Evolutionary conservation across 1,140 invertebrate species (phyloP).

Genomic region (Muscidifurax raptorellus): DNA sequence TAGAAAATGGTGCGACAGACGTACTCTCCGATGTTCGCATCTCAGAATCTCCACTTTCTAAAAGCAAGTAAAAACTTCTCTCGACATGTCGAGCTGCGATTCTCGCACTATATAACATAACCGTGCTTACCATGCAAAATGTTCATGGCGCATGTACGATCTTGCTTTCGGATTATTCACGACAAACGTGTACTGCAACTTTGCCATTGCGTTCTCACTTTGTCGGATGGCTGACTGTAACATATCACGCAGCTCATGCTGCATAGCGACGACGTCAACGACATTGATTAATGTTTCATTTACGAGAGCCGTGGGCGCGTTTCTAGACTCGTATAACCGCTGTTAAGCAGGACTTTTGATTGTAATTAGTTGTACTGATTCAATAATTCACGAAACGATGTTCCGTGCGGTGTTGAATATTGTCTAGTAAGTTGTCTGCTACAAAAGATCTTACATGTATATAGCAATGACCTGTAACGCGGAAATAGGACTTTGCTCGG

Average conservation of each 20-base stretch:
- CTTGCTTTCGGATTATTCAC: background rate
- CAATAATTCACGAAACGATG: no score
- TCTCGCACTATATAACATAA: background rate
- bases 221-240: background rate
- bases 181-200: background rate
- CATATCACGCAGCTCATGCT: background rate
- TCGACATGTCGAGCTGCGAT: background rate
- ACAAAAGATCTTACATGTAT: no score
- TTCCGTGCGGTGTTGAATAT: no score
- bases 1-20: no score
- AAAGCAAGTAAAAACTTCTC: no score
- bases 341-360: background rate
- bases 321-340: background rate
- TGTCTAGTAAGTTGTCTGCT: no score
- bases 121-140: background rate
- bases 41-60: no score
- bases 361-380: background rate
- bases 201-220: background rate
- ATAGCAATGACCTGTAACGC: background rate
- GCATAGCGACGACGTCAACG: background rate
- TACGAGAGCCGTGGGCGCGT: background rate
- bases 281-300: background rate
- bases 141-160: background rate
- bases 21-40: no score
- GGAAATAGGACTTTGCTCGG: background rate